Percentiles rank a stretch among this genome's conserved stretches.
These are phyloP conservation scores for Phoeniculus purpureus DNA, from an alignment of 2,797 vertebrate species.

Conservation along the genomic window DNA sequence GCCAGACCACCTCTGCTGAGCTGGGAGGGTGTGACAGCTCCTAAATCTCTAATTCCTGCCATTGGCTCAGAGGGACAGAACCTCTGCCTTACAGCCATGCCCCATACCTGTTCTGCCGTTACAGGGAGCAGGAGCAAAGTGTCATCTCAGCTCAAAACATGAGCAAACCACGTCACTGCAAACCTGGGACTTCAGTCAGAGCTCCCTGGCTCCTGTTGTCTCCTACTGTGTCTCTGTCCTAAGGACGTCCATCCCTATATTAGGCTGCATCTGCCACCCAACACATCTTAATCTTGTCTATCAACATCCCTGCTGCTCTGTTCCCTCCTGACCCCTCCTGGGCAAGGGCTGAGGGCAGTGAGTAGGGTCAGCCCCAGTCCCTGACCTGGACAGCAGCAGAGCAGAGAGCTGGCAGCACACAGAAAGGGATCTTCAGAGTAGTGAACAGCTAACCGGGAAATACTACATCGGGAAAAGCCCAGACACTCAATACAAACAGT, in stretches of 20 bases:
- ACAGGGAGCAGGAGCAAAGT: not conserved
- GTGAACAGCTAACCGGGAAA: not conserved
- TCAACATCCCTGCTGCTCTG: not conserved
- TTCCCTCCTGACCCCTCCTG: not conserved
- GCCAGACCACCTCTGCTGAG: not conserved
- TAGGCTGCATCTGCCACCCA: not conserved
- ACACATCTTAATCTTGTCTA: not conserved
- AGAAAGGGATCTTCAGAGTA: not conserved
- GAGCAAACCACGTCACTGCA: not conserved
- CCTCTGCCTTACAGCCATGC: not conserved
- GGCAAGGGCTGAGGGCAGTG: not conserved
- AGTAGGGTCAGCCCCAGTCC: rapidly evolving
- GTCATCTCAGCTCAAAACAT: not conserved
- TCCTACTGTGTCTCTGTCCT: rapidly evolving
- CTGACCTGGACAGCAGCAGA: not conserved
- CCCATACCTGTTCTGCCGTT: not conserved
- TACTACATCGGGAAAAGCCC: not conserved
- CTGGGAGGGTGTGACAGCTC: not conserved
- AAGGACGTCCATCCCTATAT: not conserved
- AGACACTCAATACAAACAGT: not conserved
- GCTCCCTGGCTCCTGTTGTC: not conserved
- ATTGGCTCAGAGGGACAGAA: not conserved
- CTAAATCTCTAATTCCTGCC: not conserved
- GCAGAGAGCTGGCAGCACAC: not conserved
- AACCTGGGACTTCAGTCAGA: not conserved